Base-by-base conservation (phyloP, 2,888 invertebrate genomes). In the Scaptomyza flava region DNA sequence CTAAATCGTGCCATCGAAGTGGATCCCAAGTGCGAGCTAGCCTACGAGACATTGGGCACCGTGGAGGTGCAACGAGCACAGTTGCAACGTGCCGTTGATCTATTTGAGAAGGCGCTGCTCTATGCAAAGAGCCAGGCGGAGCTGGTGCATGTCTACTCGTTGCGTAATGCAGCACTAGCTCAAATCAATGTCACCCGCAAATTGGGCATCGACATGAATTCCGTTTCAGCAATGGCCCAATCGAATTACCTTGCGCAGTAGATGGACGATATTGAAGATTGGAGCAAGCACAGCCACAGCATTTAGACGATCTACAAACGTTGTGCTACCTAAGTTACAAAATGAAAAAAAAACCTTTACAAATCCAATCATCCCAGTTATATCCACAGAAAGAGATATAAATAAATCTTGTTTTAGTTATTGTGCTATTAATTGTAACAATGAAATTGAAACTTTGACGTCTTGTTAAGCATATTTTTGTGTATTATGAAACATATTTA, bases 1-100 rank as follows among this genome's bases (percentile, higher is more conserved):
- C 96, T 98, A 87, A 94, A 95, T 72, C 94, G 95, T 91, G 97
- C 97, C 1, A 95, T 98, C 76, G 94, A 96, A 90, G 93, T 97
- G 84, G 99, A 99, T 93, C 95, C 96, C 53, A 96, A 96, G 91
- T 98, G 98, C 93, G 97, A 97, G 92, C 96, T 98, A 93, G 98
- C 97, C 8, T 98, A 97, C 91, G 99, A 99, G 93, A 98, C 98
- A 46, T 93, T 98, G 69, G 98, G 97, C 79, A 97, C 98, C 30
- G 96, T 99, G 75, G 98, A 98, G 94, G 97, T 98, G 73, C 98
- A 98, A 93, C 90, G 92, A 93, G 96, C 97, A 95, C 93, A 98
- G 91, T 93, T 98, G 77, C 93, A 94, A 63, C 93, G 95, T 82
- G 98, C 98, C 3, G 94, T 98, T 77, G 95, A 95, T 78, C 93